phyloP scores from a whole-genome alignment of 2,797 vertebrate genomes.

The Anguilla obscura region DNA sequence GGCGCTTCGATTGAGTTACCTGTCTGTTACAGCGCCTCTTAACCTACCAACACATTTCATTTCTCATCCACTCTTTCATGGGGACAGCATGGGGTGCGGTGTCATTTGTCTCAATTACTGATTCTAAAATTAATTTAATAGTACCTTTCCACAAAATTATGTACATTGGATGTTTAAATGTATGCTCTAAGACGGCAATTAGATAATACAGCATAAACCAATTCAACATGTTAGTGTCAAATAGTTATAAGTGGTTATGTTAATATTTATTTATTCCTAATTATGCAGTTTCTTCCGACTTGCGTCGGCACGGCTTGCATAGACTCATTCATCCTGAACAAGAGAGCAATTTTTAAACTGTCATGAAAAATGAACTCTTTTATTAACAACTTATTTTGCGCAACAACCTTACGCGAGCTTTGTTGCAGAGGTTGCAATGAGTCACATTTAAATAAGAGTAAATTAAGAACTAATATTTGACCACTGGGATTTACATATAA shows the following conservation, averaged over 20 bases:
- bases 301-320: constrained; percentile 43
- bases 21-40: constrained; percentile 47
- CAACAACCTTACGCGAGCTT: constrained; percentile 28
- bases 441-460: constrained; percentile 7
- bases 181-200: constrained; percentile 46
- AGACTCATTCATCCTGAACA: constrained; percentile 54
- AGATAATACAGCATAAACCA: constrained; percentile 51
- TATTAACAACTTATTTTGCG: constrained; percentile 58
- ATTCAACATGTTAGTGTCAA: constrained; percentile 51
- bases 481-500: constrained; percentile 18
- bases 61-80: constrained; percentile 52
- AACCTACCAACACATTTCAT: constrained; percentile 50
- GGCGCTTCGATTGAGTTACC: constrained; percentile 54
- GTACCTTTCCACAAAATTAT: constrained; percentile 48
- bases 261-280: constrained; percentile 61
- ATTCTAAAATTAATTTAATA: constrained; percentile 57
- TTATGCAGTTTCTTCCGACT: constrained; percentile 47
- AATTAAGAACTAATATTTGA: constrained; percentile 15
- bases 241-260: constrained; percentile 51
- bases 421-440: not conserved
- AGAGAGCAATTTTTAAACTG: constrained; percentile 54
- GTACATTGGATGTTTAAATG: constrained; percentile 41
- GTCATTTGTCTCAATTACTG: constrained; percentile 63
- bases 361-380: constrained; percentile 55
- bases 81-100: constrained; percentile 46